A percentile compares a stretch with the other conserved stretches of the same genome.
Evolutionary conservation across 2,113 vertebrate genomes (phyloP).

Genomic region (Orycteropus afer): DNA sequence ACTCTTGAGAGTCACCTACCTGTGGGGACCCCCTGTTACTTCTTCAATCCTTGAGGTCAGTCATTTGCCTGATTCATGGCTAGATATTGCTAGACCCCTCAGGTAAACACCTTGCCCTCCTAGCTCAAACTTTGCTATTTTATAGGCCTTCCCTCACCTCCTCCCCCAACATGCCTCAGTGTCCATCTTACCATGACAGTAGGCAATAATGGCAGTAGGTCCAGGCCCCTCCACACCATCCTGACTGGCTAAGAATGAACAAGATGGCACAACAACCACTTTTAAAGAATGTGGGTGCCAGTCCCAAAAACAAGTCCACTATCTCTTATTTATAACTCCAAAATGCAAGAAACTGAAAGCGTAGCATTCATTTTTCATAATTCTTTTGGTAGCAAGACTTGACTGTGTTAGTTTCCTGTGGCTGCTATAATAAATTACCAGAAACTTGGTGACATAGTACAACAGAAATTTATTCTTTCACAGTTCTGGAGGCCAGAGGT

Average conservation of each 20-base stretch:
- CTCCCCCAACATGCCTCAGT: not conserved
- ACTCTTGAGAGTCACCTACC: not conserved
- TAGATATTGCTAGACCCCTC: not conserved
- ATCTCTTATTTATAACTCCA: not conserved
- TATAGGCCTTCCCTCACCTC: rapidly evolving
- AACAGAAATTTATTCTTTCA: not conserved
- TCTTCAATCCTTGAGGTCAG: not conserved
- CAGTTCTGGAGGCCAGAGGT: not conserved
- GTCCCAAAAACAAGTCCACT: not conserved
- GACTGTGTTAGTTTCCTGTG: not conserved
- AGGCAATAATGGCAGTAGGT: not conserved
- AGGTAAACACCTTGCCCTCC: not conserved
- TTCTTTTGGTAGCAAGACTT: slow-evolving; percentile 5
- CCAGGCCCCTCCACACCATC: not conserved
- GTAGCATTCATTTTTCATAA: not conserved
- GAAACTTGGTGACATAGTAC: not conserved
- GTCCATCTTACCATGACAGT: not conserved
- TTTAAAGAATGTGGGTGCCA: not conserved
- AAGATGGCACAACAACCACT: not conserved
- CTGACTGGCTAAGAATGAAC: not conserved
- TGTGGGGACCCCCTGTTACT: not conserved
- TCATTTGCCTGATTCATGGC: not conserved
- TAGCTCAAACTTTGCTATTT: not conserved
- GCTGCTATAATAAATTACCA: not conserved
- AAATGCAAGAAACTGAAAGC: not conserved